Conservation (phyloP, 2,797 vertebrate species). For the Scyliorhinus canicula region DNA sequence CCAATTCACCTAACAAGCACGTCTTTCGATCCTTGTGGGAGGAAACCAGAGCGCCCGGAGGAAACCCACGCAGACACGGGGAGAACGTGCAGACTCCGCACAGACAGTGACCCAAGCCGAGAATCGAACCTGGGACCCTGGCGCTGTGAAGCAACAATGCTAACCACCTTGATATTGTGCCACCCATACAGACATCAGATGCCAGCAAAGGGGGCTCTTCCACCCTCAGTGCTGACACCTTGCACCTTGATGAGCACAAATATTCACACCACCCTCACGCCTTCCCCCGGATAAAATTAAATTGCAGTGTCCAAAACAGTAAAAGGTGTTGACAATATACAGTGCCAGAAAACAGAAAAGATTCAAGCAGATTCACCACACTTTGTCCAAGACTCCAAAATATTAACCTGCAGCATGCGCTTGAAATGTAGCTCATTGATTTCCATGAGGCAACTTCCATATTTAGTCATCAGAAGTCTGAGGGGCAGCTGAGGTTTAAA, state of each 20-base stretch:
- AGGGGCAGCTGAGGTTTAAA: neutral
- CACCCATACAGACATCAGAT: neutral
- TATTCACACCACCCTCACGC: neutral
- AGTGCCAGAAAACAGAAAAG: neutral
- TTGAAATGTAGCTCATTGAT: neutral
- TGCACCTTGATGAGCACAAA: neutral
- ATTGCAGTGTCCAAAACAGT: neutral
- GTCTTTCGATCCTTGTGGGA: too few species aligned
- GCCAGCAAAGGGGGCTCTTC: neutral
- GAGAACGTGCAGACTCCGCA: too few species aligned
- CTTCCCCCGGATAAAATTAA: neutral
- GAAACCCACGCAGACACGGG: too few species aligned
- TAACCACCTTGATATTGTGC: too few species aligned
- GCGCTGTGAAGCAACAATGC: too few species aligned
- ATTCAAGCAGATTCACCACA: neutral
- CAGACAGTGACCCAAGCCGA: too few species aligned
- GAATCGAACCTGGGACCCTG: too few species aligned
- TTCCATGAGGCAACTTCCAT: neutral
- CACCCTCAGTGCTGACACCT: neutral
- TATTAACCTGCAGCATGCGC: neutral
- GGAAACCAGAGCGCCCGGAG: too few species aligned
- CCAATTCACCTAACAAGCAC: too few species aligned
- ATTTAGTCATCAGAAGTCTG: neutral
- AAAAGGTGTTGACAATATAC: neutral
- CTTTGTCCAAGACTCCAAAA: neutral